Base-by-base conservation (phyloP, 1,140 invertebrate species). In the Papilio dardanus region DNA sequence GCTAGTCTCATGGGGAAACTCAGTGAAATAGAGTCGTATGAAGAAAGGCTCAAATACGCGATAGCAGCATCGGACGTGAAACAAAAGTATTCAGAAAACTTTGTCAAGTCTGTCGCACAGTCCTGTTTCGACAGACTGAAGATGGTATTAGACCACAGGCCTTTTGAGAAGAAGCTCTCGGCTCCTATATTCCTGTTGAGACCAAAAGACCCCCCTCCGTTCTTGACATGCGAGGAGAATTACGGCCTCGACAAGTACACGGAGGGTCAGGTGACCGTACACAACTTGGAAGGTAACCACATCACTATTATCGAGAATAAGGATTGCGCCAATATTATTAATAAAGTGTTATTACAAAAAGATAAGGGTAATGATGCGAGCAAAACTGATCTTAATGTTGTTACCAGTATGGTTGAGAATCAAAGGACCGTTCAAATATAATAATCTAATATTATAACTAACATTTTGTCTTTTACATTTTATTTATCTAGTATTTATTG, bases 211-310 rank as follows among this genome's bases (percentile, higher is more conserved):
- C 88, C 88, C 12, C 87, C 92, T 1, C 90, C 93, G 1, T 67
- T 94, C 1, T 82, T 94, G 33, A 86, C 92, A 1, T 78, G 94
- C 6, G 93, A 95, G 30, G 94, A 95, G 37, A 95, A 96, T 82
- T 97, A 97, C 86, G 95, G 95, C 40, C 85, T 97, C 0, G 92
- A 94, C 0, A 92, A 94, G 78, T 86, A 94, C 74, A 94, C 94
- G 4, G 91, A 93, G 40, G 84, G 89, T 1, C 88, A 92, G 3
- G 93, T 95, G 0, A 92, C 90, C 1, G 88, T 96, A 0, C 94
- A 94, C 75, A 94, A 94, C 50, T 92, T 96, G 35, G 95, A 96
- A 81, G 96, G 96, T n/a, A 96, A 96, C 86, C 96, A 97, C 81
- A 84, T 94, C 0, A 95, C 94, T 14, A 96, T 97, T 81, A 82